Evolutionary conservation across 2,113 vertebrate genomes (phyloP).

Genomic region (Fregata magnificens): DNA sequence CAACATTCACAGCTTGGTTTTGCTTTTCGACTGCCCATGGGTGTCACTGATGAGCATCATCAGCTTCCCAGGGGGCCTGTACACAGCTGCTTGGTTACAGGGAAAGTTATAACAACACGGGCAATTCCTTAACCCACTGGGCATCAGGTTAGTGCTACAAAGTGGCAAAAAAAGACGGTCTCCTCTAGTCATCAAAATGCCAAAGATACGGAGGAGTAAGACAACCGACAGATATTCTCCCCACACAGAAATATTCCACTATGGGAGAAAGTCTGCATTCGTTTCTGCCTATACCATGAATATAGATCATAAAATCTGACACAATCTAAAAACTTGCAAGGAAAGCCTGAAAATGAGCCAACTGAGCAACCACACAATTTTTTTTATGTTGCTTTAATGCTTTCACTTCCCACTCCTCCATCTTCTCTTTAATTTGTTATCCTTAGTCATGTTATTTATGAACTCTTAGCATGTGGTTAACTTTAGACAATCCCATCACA

Average conservation of each 20-base stretch:
- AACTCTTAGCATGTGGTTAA: background rate
- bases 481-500: background rate
- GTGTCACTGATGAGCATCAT: background rate
- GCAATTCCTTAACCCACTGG: background rate
- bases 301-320: background rate
- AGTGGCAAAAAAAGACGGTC: background rate
- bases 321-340: background rate
- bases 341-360: slow-evolving; percentile 8
- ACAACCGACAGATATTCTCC: background rate
- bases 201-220: background rate
- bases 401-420: background rate
- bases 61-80: background rate
- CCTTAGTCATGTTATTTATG: background rate
- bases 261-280: background rate
- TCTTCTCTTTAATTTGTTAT: background rate
- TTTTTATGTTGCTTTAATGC: background rate
- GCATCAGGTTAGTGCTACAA: background rate
- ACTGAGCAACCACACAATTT: background rate
- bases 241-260: background rate
- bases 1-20: background rate
- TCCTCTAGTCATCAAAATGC: background rate
- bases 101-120: background rate
- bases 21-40: background rate
- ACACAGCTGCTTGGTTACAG: background rate
- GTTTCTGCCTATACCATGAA: background rate